Conservation (phyloP, 2,113 vertebrate species). For the Trichomycterus rosablanca region DNA sequence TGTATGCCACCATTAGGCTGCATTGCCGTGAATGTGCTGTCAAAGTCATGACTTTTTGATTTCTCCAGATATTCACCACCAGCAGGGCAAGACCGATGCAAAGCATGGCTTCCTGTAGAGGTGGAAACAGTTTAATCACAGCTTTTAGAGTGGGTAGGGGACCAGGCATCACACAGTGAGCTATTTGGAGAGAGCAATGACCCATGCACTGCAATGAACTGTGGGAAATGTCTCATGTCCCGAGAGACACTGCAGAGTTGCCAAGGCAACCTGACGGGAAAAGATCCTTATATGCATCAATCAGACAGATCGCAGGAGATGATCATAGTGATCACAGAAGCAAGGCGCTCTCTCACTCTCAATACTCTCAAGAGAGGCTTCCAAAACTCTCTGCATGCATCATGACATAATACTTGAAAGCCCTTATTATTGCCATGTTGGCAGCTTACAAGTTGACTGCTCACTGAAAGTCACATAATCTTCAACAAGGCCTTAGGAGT, state of each 20-base stretch:
- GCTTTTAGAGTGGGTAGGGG: constrained; percentile 37
- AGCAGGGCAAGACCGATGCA: constrained; percentile 17
- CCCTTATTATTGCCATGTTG: constrained; percentile 16
- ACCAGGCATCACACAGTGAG: constrained; percentile 34
- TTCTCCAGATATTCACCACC: constrained; percentile 40
- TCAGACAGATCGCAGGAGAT: constrained; percentile 27
- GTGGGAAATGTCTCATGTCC: constrained; percentile 36
- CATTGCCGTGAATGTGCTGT: constrained; percentile 20
- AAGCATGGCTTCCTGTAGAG: constrained; percentile 38
- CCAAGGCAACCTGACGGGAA: constrained; percentile 26
- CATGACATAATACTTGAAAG: constrained; percentile 53
- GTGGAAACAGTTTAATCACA: constrained; percentile 44
- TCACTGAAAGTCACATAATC: constrained; percentile 20
- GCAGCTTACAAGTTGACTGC: constrained; percentile 28
- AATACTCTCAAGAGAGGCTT: constrained; percentile 16
- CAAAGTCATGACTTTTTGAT: constrained; percentile 41
- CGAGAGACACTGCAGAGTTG: constrained; percentile 28
- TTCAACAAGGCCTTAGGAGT: constrained; percentile 27
- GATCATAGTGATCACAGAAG: constrained; percentile 33
- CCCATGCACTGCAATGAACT: constrained; percentile 40
- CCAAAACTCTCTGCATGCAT: constrained; percentile 45
- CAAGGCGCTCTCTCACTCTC: constrained; percentile 1
- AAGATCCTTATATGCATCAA: constrained; percentile 42
- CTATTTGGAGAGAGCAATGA: constrained; percentile 49
- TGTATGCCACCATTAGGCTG: constrained; percentile 25